Percentiles rank a stretch among this genome's conserved stretches.
These are phyloP conservation scores for Oscheius sp. DNA, from an alignment of 2,888 invertebrate genomes.

Conservation along the genomic window DNA sequence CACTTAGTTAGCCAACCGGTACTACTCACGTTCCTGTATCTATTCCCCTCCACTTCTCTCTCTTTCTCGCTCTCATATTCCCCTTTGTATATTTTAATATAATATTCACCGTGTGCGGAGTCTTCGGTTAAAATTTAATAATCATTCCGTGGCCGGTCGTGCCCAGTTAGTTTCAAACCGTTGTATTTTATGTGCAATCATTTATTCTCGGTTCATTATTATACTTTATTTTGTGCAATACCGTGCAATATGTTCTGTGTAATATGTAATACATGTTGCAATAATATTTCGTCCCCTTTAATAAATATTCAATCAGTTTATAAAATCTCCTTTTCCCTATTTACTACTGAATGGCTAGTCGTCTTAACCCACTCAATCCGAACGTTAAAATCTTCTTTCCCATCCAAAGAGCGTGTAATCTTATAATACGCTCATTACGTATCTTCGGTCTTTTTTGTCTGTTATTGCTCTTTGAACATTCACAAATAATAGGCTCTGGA, in stretches of 20 bases:
- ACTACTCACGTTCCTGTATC: slow-evolving; percentile 12
- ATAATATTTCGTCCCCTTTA: slow-evolving; percentile 7
- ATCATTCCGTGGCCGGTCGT: slow-evolving; percentile 18
- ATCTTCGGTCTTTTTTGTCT: no score
- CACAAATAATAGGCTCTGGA: no score
- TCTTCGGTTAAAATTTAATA: slow-evolving; percentile 12
- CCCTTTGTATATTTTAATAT: slow-evolving; percentile 4
- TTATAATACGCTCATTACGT: no score
- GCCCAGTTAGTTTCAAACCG: background rate
- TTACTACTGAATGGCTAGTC: background rate
- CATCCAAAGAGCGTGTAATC: no score
- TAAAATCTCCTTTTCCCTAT: background rate
- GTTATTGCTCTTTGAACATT: no score
- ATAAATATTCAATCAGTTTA: slow-evolving; percentile 11
- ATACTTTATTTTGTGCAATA: slow-evolving; percentile 2
- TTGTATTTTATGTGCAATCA: slow-evolving; percentile 25
- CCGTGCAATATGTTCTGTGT: slow-evolving; percentile 26
- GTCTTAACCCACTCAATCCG: no score
- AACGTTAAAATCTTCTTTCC: no score
- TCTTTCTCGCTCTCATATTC: background rate
- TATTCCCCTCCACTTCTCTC: background rate
- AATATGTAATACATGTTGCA: slow-evolving; percentile 22
- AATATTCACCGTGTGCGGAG: background rate
- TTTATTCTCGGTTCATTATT: background rate
- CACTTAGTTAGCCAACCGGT: slow-evolving; percentile 33